Evolutionary conservation across 2,113 vertebrate species (phyloP).

Genomic region (Thymallus thymallus): DNA sequence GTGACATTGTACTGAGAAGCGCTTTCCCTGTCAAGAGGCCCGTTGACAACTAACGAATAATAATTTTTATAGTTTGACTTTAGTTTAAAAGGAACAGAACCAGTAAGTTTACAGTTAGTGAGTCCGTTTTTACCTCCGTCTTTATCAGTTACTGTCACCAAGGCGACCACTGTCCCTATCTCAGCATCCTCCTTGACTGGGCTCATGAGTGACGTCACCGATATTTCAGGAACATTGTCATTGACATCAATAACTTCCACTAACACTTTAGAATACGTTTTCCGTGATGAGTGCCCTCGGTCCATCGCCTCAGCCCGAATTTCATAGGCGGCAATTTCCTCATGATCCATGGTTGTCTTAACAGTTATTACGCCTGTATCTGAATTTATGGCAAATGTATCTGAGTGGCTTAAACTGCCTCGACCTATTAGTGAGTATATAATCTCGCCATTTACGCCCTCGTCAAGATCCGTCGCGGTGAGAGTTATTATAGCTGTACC

Average conservation of each 20-base stretch:
- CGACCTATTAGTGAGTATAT: slow-evolving; percentile 24
- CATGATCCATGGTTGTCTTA: neutral
- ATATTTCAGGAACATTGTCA: slow-evolving; percentile 76
- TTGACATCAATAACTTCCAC: slow-evolving; percentile 76
- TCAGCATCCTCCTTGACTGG: slow-evolving; percentile 71
- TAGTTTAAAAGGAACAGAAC: slow-evolving; percentile 3
- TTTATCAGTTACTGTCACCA: slow-evolving; percentile 72
- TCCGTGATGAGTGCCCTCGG: slow-evolving; percentile 65
- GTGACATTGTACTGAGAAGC: slow-evolving; percentile 77
- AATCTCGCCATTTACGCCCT: slow-evolving; percentile 25
- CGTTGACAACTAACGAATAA: slow-evolving; percentile 73
- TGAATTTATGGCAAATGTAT: slow-evolving; percentile 18
- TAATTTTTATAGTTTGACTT: neutral
- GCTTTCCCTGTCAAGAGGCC: slow-evolving; percentile 52
- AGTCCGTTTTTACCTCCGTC: slow-evolving; percentile 55
- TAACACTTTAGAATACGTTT: slow-evolving; percentile 65
- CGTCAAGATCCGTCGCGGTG: slow-evolving; percentile 31
- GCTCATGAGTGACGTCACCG: slow-evolving; percentile 69
- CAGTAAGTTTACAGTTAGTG: neutral
- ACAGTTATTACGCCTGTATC: slow-evolving; percentile 7
- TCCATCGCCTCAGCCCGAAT: slow-evolving; percentile 61
- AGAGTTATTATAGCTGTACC: slow-evolving; percentile 50
- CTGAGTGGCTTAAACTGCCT: neutral
- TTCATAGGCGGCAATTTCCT: slow-evolving; percentile 7
- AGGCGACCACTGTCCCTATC: slow-evolving; percentile 64